A percentile compares a stretch with the other conserved stretches of the same genome.
phyloP scores from a whole-genome alignment of 2,797 vertebrate species.

The Pseudopleuronectes americanus region DNA sequence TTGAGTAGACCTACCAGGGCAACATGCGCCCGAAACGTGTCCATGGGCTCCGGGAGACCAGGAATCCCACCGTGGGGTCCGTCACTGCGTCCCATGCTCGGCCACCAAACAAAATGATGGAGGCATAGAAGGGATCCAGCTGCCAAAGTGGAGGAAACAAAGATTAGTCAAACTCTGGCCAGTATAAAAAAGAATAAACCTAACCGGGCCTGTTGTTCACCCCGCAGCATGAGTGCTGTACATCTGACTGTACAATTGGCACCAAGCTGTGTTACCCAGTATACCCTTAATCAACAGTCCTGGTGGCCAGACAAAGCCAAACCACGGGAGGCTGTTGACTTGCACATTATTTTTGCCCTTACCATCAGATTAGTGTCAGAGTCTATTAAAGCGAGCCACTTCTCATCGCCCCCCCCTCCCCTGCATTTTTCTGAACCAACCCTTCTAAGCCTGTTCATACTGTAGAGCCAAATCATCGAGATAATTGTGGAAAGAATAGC shows the following conservation, averaged over 20 bases:
- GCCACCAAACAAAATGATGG: conserved; percentile 95
- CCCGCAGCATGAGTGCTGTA: conserved; percentile 13
- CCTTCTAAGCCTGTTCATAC: conserved; percentile 51
- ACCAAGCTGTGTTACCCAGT: conserved; percentile 59
- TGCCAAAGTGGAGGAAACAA: conserved; percentile 53
- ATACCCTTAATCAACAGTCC: conserved; percentile 48
- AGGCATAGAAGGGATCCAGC: conserved; percentile 93
- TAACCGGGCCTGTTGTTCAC: too few species aligned
- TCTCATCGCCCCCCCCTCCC: conserved; percentile 21
- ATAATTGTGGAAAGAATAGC: conserved; percentile 43
- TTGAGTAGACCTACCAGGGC: conserved; percentile 88
- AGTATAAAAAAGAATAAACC: background rate
- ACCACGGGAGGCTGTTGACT: conserved; percentile 62
- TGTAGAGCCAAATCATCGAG: conserved; percentile 29
- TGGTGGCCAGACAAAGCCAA: conserved; percentile 59
- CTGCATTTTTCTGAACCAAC: conserved; percentile 26
- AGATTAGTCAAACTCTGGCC: background rate
- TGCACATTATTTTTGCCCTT: conserved; percentile 47
- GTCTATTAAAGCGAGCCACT: conserved; percentile 69
- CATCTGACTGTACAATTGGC: conserved; percentile 56
- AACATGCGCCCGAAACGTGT: conserved; percentile 92
- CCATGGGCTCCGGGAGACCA: conserved; percentile 93
- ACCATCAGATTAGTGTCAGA: conserved; percentile 73
- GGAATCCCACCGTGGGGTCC: conserved; percentile 94
- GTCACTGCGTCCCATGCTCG: conserved; percentile 96